phyloP scores from a whole-genome alignment of 2,888 invertebrate genomes.

The Yponomeuta evonymella region DNA sequence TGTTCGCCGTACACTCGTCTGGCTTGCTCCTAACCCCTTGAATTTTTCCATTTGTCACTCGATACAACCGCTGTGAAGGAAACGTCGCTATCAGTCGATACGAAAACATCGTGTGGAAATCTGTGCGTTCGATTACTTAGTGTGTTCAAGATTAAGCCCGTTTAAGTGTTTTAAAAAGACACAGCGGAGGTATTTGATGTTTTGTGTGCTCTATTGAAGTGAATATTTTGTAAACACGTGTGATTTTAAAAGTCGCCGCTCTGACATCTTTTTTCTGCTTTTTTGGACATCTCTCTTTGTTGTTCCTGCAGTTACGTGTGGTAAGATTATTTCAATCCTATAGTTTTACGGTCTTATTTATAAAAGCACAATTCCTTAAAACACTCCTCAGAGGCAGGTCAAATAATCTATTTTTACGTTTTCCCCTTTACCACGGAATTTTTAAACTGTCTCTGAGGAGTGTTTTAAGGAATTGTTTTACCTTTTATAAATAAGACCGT shows the following conservation, averaged over 20 bases:
- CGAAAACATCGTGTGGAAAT: slow-evolving; percentile 18
- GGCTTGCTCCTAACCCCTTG: slow-evolving; percentile 23
- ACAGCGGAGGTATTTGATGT: not conserved
- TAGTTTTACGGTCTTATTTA: no score
- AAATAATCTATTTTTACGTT: no score
- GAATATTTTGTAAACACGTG: not conserved
- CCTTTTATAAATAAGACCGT: no score
- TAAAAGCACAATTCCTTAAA: no score
- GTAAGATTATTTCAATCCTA: not conserved
- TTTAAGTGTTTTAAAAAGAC: not conserved
- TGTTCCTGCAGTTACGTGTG: not conserved
- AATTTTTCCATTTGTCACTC: not conserved
- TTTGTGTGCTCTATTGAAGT: not conserved
- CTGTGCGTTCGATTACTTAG: slow-evolving; percentile 12
- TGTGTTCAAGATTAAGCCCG: not conserved
- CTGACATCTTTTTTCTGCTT: not conserved
- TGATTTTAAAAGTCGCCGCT: not conserved
- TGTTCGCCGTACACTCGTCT: slow-evolving; percentile 44
- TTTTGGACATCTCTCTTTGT: not conserved
- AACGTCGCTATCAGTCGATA: not conserved
- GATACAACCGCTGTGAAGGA: not conserved
- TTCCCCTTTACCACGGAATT: no score
- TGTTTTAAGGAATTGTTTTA: no score
- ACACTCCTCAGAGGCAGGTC: no score
- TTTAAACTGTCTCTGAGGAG: no score